Evolutionary conservation across 2,113 vertebrate species (phyloP), one percentile per base, ranked within the genome.

Genomic region (Malurus melanocephalus): DNA sequence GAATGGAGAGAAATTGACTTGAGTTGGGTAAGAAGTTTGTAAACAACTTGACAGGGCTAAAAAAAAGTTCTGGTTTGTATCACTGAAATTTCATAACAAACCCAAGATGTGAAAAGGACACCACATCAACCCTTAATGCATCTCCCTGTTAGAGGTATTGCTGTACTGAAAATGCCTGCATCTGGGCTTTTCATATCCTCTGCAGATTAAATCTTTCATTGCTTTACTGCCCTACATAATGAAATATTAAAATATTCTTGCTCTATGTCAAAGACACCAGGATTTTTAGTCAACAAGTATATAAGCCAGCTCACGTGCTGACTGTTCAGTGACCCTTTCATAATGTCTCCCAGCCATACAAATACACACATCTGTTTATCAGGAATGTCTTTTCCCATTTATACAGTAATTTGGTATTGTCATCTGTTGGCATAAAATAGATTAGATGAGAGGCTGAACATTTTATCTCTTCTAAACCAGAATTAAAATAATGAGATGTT

Each of bases 221-320:
- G 49, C 46, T 75, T 43, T 30, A 23, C 59, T 88, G 65, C 42
- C 43, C 35, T 45, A 53, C 9, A 38, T 23, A 86, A 60, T 52
- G 80, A 71, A 76, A 48, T 61, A 92, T 46, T 80, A 68, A 79
- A 84, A 43, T 65, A 60, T 32, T 85, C 69, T 79, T 81, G 52
- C n/a, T 79, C 40, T 42, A 1, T 51, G 45, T 83, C 81, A 74
- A 91, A 80, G 85, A 89, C n/a, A 77, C 45, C 33, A 65, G 72
- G 69, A 86, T 87, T 92, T 93, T 92, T 85, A 80, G 60, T 90
- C 75, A 91, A 90, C 72, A 89, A 83, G 69, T 13, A 81, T 57
- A 95, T 57, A 95, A 93, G 80, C 59, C 80, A 92, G 69, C 69
- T 93, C 81, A 84, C 12, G 2, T 59, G 78, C 46, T 87, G 87